Base-by-base conservation (phyloP, 2,797 vertebrate species). In the Synanceia verrucosa region DNA sequence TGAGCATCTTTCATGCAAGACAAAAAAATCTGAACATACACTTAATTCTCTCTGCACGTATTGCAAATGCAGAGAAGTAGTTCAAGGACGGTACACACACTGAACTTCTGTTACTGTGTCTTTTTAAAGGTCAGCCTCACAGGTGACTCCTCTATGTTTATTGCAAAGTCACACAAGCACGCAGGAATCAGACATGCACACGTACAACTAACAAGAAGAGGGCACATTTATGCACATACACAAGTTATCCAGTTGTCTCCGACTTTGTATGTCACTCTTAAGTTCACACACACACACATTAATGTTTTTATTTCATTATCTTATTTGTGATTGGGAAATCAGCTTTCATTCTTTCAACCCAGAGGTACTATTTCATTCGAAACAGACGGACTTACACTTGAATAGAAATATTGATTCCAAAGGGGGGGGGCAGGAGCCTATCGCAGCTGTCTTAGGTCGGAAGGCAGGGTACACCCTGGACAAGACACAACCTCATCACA, bases 121-220 rank as follows among this genome's bases (percentile, higher is more conserved):
- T 64, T 39, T 18, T 59, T 6, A 78, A 85, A 85, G 58, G 70
- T 76, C 74, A 77, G 12, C 58, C 44, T 31, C 58, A 16, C 58
- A 56, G 74, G 71, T 72, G 63, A 81, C 50, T 76, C 82, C 51
- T 46, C 36, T 4, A 47, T 51, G 26, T 69, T 69, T 70, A 68
- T 80, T 31, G 9, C 50, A 23, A 1, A 24, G 37, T 24, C 43
- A 31, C 21, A 58, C 21, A 24, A 9, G 51, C 36, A 9, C 3
- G 19, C 14, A 24, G 21, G 8, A 60, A 41, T 55, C 9, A 63
- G 10, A 50, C 18, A 50, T 21, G 6, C 16, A 19, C 36, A n/a
- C 11, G 2, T 50, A 16, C 47, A 50, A 28, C 48, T 28, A 9
- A 19, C 13, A 36, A 14, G 5, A 31, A 39, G 2, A 56, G 23